Evolutionary conservation across 2,113 vertebrate genomes (phyloP).

Genomic region (Numida meleagris): DNA sequence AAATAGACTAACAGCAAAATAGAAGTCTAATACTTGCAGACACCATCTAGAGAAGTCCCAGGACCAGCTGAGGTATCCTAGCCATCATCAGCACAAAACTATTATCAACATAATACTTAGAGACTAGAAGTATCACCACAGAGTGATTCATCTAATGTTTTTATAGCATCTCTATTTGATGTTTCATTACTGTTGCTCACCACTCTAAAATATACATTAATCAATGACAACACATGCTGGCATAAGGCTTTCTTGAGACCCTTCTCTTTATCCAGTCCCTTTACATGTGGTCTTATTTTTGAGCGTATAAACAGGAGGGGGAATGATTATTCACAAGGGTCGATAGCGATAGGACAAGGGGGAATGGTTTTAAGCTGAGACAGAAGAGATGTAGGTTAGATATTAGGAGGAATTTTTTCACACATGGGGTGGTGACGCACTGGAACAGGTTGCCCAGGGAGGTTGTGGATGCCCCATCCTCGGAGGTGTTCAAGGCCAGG

Average conservation of each 20-base stretch:
- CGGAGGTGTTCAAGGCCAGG: no score
- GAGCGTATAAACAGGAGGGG: no score
- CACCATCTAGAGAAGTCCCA: neutral
- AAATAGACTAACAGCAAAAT: neutral
- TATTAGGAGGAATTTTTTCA: no score
- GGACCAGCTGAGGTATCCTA: neutral
- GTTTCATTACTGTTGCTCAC: neutral
- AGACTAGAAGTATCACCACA: neutral
- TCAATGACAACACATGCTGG: neutral
- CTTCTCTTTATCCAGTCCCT: neutral
- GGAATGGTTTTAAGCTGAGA: no score
- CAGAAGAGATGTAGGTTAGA: no score
- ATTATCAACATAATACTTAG: neutral
- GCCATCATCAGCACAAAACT: neutral
- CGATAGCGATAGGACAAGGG: no score
- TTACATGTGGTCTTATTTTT: neutral
- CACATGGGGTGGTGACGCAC: no score
- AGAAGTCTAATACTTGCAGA: neutral
- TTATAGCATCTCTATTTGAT: constrained; percentile 9
- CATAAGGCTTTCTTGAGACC: rapidly evolving
- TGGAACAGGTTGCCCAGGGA: no score
- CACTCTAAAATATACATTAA: neutral
- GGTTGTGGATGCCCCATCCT: no score
- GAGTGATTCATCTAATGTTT: neutral
- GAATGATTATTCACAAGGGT: no score